Evolutionary conservation across 2,888 invertebrate species (phyloP).

Genomic region (Drymonia ruficornis): DNA sequence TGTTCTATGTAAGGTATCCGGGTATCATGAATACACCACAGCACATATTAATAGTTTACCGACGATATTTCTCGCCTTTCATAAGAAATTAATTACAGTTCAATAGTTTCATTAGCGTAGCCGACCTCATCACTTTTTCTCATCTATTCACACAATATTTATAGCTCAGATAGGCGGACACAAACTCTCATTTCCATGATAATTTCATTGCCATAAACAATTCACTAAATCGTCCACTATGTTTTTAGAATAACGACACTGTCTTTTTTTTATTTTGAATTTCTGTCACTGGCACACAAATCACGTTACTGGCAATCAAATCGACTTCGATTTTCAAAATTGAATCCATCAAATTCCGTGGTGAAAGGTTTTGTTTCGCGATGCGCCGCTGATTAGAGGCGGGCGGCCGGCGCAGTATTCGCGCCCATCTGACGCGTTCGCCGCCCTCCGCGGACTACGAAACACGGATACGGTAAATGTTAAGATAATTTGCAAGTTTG

Average conservation of each 20-base stretch:
- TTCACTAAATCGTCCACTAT: neutral
- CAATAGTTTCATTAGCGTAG: neutral
- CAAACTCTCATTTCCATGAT: neutral
- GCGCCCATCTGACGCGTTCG: conserved; percentile 69
- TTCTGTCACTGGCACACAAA: conserved; percentile 7
- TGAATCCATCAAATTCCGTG: conserved; percentile 17
- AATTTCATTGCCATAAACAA: neutral
- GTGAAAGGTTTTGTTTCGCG: conserved; percentile 26
- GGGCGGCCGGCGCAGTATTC: conserved; percentile 62
- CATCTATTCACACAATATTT: neutral
- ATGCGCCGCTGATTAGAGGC: conserved; percentile 41
- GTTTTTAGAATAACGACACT: neutral
- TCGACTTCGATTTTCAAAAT: conserved; percentile 30
- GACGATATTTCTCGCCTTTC: conserved; percentile 18
- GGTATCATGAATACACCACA: neutral
- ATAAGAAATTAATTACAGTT: conserved; percentile 5
- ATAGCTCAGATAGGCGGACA: too few species aligned
- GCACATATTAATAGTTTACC: conserved; percentile 27
- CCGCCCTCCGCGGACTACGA: conserved; percentile 42
- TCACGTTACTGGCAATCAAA: conserved; percentile 20
- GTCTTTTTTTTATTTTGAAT: neutral
- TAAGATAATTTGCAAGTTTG: neutral
- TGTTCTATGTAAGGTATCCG: neutral
- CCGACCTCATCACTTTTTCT: neutral
- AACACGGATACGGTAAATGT: conserved; percentile 29